phyloP scores from a whole-genome alignment of 2,888 invertebrate species.

The Torymus auratus region DNA sequence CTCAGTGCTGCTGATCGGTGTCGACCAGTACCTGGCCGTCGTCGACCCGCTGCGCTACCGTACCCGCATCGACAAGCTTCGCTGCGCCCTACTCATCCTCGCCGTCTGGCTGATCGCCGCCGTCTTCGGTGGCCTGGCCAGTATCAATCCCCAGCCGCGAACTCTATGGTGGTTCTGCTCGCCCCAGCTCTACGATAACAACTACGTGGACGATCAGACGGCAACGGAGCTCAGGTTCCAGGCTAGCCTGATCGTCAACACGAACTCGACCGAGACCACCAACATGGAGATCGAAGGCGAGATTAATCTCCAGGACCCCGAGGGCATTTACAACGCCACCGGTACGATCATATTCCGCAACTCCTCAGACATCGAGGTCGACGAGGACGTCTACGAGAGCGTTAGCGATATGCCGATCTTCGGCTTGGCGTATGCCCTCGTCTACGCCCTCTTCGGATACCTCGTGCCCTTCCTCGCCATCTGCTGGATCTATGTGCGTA shows the following conservation, averaged over 20 bases:
- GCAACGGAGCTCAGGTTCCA: slow-evolving; percentile 48
- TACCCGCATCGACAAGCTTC: slow-evolving; percentile 78
- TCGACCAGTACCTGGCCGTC: slow-evolving; percentile 83
- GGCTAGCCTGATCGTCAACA: slow-evolving; percentile 53
- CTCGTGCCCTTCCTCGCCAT: slow-evolving; percentile 81
- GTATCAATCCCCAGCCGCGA: slow-evolving; percentile 76
- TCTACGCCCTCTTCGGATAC: slow-evolving; percentile 77
- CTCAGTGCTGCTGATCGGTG: slow-evolving; percentile 81
- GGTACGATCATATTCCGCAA: not conserved
- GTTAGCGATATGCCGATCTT: slow-evolving; percentile 65
- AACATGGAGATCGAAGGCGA: slow-evolving; percentile 58
- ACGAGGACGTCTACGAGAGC: too few species aligned
- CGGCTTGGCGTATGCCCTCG: slow-evolving; percentile 76
- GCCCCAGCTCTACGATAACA: slow-evolving; percentile 1
- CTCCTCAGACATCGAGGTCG: not conserved
- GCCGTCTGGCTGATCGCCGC: slow-evolving; percentile 78
- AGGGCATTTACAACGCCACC: slow-evolving; percentile 45
- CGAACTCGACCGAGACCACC: slow-evolving; percentile 36
- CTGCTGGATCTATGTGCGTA: slow-evolving; percentile 85
- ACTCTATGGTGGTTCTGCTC: slow-evolving; percentile 77
- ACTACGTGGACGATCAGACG: slow-evolving; percentile 3
- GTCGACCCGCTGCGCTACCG: slow-evolving; percentile 83
- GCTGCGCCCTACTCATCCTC: slow-evolving; percentile 77
- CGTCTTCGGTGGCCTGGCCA: slow-evolving; percentile 76
- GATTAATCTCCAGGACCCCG: slow-evolving; percentile 28